Evolutionary conservation across 2,797 vertebrate species (phyloP).

Genomic region (Takifugu rubripes): DNA sequence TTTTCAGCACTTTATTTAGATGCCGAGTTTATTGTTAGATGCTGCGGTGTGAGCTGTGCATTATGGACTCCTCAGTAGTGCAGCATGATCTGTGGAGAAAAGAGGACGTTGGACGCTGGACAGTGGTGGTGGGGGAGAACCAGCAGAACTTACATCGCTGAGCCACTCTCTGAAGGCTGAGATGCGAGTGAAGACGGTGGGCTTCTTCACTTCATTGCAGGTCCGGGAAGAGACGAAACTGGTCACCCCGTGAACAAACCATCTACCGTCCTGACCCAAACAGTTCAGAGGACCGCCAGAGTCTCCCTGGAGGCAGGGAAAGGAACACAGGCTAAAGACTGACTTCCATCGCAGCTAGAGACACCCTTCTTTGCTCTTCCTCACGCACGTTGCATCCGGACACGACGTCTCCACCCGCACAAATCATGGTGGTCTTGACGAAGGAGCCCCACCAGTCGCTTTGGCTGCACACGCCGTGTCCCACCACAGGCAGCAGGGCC

Average conservation of each 20-base stretch:
- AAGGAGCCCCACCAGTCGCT: slow-evolving; percentile 76
- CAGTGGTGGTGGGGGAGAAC: not conserved
- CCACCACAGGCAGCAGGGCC: slow-evolving; percentile 79
- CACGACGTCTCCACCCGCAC: slow-evolving; percentile 74
- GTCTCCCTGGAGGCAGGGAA: slow-evolving; percentile 55
- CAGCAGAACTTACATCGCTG: slow-evolving; percentile 43
- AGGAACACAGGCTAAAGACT: slow-evolving; percentile 2
- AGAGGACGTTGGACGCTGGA: not conserved
- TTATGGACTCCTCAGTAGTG: slow-evolving; percentile 36
- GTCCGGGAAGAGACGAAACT: slow-evolving; percentile 62
- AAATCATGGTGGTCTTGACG: slow-evolving; percentile 76
- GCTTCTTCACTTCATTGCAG: slow-evolving; percentile 71
- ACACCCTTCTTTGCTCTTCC: not conserved
- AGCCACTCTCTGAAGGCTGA: slow-evolving; percentile 69
- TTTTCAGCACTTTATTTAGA: not conserved
- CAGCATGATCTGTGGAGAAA: slow-evolving; percentile 58
- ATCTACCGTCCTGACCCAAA: slow-evolving; percentile 57
- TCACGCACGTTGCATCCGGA: slow-evolving; percentile 77
- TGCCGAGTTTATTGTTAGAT: not conserved
- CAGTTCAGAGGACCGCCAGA: slow-evolving; percentile 71
- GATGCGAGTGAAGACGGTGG: slow-evolving; percentile 68
- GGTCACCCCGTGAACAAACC: slow-evolving; percentile 70
- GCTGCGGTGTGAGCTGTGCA: not conserved
- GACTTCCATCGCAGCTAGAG: not conserved
- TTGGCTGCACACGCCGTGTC: slow-evolving; percentile 69